These are phyloP conservation scores for Phengaris arion DNA, from an alignment of 2,888 invertebrate genomes.

Conservation along the genomic window DNA sequence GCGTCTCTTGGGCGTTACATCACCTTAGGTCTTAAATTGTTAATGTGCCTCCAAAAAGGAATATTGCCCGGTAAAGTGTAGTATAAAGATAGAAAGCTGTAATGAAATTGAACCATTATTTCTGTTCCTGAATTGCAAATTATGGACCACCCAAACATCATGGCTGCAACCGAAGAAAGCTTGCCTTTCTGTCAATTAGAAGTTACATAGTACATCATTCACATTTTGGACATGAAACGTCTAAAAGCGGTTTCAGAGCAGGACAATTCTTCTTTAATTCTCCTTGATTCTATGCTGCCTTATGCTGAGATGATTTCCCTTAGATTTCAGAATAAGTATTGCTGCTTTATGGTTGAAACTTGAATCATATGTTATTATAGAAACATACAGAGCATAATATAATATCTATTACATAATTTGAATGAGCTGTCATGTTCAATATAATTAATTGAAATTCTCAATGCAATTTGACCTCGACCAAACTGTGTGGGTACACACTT, in stretches of 20 bases:
- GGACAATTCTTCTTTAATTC: no score
- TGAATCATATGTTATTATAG: neutral
- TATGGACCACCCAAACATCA: no score
- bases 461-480: neutral
- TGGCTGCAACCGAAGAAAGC: no score
- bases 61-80: neutral
- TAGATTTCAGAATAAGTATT: no score
- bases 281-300: no score
- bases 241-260: no score
- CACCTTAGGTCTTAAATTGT: constrained; percentile 7
- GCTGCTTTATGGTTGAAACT: no score
- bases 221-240: no score
- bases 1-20: neutral
- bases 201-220: no score
- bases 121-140: no score
- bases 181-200: no score
- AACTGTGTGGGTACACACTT: neutral
- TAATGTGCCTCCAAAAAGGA: neutral
- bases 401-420: neutral
- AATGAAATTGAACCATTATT: neutral
- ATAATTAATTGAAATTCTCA: constrained; percentile 23
- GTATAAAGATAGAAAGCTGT: neutral
- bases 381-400: neutral
- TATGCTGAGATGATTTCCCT: no score
- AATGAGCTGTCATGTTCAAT: neutral